phyloP scores from a whole-genome alignment of 1,140 invertebrate genomes.

The Sogatella furcifera region DNA sequence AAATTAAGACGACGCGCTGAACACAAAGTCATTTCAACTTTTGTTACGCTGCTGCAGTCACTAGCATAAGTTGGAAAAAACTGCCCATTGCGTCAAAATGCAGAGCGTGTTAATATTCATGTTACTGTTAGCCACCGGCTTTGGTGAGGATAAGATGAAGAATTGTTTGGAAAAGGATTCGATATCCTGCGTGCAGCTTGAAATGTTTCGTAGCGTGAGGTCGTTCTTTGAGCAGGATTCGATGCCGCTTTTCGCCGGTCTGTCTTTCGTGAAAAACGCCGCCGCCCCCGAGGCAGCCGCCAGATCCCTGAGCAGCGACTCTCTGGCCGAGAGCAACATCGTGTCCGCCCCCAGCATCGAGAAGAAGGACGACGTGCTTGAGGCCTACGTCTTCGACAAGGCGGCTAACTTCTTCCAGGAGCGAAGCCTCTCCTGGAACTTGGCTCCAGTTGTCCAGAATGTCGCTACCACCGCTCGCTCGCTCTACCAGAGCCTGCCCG shows the following conservation, averaged over 20 bases:
- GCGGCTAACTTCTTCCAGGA: constrained; percentile 44
- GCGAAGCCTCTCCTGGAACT: constrained; percentile 42
- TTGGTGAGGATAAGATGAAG: constrained; percentile 24
- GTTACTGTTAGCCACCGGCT: not conserved
- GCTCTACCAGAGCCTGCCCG: constrained; percentile 34
- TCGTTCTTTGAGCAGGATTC: constrained; percentile 48
- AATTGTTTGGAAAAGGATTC: constrained; percentile 50
- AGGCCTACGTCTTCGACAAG: constrained; percentile 44
- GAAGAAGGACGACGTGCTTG: constrained; percentile 44
- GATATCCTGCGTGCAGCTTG: constrained; percentile 51
- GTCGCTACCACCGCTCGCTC: constrained; percentile 40
- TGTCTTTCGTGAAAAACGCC: constrained; percentile 40
- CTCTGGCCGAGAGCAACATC: constrained; percentile 36
- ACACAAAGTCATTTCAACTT: no score
- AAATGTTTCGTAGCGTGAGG: constrained; percentile 44
- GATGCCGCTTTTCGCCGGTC: constrained; percentile 43
- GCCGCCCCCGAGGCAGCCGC: constrained; percentile 2
- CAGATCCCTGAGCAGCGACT: constrained; percentile 22
- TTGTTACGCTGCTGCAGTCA: not conserved
- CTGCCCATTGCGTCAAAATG: not conserved
- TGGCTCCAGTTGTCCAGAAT: constrained; percentile 34
- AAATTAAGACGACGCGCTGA: no score
- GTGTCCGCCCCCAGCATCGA: constrained; percentile 37
- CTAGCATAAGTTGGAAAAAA: not conserved
- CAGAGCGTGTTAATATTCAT: not conserved